Base-by-base conservation (phyloP, 2,113 vertebrate genomes). In the Azemiops feae region DNA sequence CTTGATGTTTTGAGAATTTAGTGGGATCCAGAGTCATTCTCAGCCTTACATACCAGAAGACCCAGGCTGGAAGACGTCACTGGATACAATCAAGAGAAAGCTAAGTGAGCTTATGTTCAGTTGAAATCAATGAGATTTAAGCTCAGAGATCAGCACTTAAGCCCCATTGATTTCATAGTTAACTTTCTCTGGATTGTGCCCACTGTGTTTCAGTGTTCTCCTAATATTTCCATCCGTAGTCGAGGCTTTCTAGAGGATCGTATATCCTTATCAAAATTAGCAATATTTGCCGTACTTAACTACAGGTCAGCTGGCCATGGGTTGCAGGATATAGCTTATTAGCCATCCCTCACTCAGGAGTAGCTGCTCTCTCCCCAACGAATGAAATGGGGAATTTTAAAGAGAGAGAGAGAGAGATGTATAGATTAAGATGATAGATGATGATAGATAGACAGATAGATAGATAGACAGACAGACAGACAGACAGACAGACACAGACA, bases 11-110 rank as follows among this genome's bases (percentile, higher is more conserved):
- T 87, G 55, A 50, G 91, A 92, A 92, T 60, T 87, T 87, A 64
- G 43, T 88, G 45, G 85, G 85, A 58, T 55, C 55, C 43, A 92
- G 45, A 88, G 85, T n/a, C 85, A 50, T 64, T 92, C 50, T 60
- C 30, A 86, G 91, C 53, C 81, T 57, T 55, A 91, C 69, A 91
- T 86, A 57, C 81, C 85, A 91, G 54, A 92, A 86, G 85, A 64
- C 14, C 85, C 43, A 92, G 54, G 85, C 30, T 92, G 54, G 91
- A 87, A 34, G 91, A 47, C 23, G 43, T 57, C 30, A 87, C 55
- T 92, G 85, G 91, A 92, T 64, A 86, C 85, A 92, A 52, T 92
- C 91, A 92, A 92, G 85, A 92, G 91, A 92, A 60, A 92, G 85
- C 81, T 87, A 91, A 91, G 81, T 86, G 91, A 91, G 81, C 91